Base-by-base conservation (phyloP, 2,888 invertebrate species). In the Pycnomerus fuliginosus region DNA sequence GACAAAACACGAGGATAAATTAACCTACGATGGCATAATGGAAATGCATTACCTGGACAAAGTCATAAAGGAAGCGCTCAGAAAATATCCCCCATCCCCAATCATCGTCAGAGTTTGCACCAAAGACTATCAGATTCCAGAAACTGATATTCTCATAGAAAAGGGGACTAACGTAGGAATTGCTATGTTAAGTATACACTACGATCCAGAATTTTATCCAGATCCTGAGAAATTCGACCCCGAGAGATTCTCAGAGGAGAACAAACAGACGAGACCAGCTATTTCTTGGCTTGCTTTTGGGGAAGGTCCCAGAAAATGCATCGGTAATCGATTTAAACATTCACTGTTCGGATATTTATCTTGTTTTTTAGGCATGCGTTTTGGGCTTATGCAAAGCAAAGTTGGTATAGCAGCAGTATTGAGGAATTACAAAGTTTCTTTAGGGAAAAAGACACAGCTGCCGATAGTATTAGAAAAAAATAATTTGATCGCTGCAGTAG, bases 211-310 rank as follows among this genome's bases (percentile, higher is more conserved):
- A 37, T 56, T 58, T 43, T 64, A 58, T 40, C 78, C 80, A 0
- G 73, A 84, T 5, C 84, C 85, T 0, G 73, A 79, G 1, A 72
- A 72, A 17, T 84, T 83, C 47, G 75, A 78, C 35, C 83, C 83
- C 0, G 80, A 82, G 13, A 72, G 83, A 48, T 84, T 83, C 64
- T 63, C 73, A 0, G 67, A 72, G 3, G 76, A 77, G 42, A 75
- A 76, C 16, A 79, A 78, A 48, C 70, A 74, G 0, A 72, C 70
- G 25, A 65, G 80, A 29, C 77, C 78, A 30, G 74, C 72, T 1
- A 77, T 73, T 46, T 72, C 75, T 39, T 79, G 76, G 73, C 70
- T 78, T 69, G 78, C 79, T 1, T 80, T 79, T 58, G 79, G 79
- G 2, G 79, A 78, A 60, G 80, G 79, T 1, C 79, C 79, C 3